These are phyloP conservation scores for Spisula solida DNA, from an alignment of 2,888 invertebrate species.

Conservation along the genomic window DNA sequence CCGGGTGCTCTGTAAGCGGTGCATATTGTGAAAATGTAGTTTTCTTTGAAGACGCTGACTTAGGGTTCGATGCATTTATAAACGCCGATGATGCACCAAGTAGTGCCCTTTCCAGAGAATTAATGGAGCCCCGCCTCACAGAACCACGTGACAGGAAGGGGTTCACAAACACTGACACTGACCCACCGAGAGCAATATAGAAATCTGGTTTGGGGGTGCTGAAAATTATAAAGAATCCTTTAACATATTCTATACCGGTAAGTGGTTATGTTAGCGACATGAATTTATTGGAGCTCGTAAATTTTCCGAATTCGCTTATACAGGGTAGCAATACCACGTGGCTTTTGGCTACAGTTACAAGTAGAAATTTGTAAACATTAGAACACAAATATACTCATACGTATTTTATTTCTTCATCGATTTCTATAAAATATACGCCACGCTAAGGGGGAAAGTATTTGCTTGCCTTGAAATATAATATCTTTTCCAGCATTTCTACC, in stretches of 20 bases:
- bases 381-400: too few species aligned
- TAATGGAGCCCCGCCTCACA: constrained; percentile 31
- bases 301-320: too few species aligned
- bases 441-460: too few species aligned
- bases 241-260: background rate
- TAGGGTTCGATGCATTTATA: constrained; percentile 26
- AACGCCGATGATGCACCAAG: background rate
- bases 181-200: constrained; percentile 59
- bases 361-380: too few species aligned
- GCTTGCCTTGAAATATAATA: too few species aligned
- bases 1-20: constrained; percentile 40
- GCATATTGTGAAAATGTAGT: constrained; percentile 41
- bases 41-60: constrained; percentile 57
- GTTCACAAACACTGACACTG: constrained; percentile 61
- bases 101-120: constrained; percentile 39
- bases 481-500: too few species aligned
- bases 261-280: too few species aligned
- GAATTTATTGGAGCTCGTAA: too few species aligned
- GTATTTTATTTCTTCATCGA: too few species aligned
- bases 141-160: constrained; percentile 52
- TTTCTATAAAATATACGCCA: too few species aligned
- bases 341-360: too few species aligned
- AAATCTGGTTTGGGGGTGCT: constrained; percentile 16
- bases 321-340: too few species aligned
- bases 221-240: background rate